Evolutionary conservation across 1,140 invertebrate genomes (phyloP), one percentile per base, ranked within the genome.

Genomic region (Bombyx mandarina): DNA sequence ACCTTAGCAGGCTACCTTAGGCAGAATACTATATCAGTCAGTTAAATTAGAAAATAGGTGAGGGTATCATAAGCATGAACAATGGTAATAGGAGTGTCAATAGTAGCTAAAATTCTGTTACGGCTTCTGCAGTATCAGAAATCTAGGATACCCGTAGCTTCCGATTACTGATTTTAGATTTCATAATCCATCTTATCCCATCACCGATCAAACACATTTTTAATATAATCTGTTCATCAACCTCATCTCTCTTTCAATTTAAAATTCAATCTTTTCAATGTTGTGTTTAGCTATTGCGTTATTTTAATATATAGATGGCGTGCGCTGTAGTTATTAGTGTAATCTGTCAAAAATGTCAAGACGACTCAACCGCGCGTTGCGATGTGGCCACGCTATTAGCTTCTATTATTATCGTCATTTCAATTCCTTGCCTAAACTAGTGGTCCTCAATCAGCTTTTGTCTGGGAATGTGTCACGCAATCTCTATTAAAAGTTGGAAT

Each of bases 301-400:
- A 73, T 63, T 64, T 5, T 86, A 86, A 86, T 86, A 83, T 75
- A 77, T 77, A 79, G 77, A 82, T 86, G 75, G 79, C 82, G 80
- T 86, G 82, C 61, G 65, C 57, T 60, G 54, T 58, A 65, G 79
- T 80, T 82, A 85, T 83, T 85, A 86, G 72, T 78, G 71, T 81
- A 86, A 83, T 83, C 77, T 81, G 82, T 85, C 71, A 83, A 81
- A 86, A 85, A 83, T 81, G 79, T 81, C 80, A 85, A 77, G 67
- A 65, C 63, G 26, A 35, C 26, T 35, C 26, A 35, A 35, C 26
- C 26, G 26, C 62, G 63, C 64, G 66, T 71, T 61, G 62, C 71
- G 73, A 79, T 69, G 69, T 62, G 67, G 63, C 63, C 57, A 63
- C 55, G 68, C 71, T 75, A 76, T 82, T 82, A 82, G 26, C 79